Evolutionary conservation across 1,140 invertebrate species (phyloP), one percentile per base, ranked within the genome.

Genomic region (Spodoptera litura): DNA sequence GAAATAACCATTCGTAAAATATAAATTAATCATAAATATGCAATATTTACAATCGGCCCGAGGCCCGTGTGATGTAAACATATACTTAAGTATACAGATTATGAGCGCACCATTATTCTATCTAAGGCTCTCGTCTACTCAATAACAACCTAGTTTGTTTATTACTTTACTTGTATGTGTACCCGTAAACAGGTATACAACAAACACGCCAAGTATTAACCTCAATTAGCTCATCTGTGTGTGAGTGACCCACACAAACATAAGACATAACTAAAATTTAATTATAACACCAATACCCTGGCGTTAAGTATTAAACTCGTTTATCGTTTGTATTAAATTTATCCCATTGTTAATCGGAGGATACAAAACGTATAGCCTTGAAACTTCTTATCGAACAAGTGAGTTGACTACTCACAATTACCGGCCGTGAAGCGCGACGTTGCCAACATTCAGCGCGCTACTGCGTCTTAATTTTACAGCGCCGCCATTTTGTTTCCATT

Each of bases 331-430:
- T 79, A 85, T 86, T 86, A 87, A 88, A 85, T 86, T 88, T 88
- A 89, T 88, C 87, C 73, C 83, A 88, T 87, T 92, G 91, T 91
- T 89, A 84, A 85, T 78, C 78, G 79, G 83, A 91, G 81, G 82
- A 87, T 89, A 91, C 88, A 73, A 88, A 92, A 88, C 78, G 78
- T 83, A 85, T 87, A 92, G 90, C 92, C 93, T 93, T 94, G 92
- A 93, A 90, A 91, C 81, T 88, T 93, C 90, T 94, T 94, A 94
- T 94, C 93, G 87, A 90, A 83, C 86, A 89, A 93, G 73, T 75
- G 73, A 75, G 87, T 89, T 84, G 78, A 27, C 75, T 78, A 78
- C 80, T 81, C 81, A 81, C 82, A 87, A 84, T 83, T 81, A 83
- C 77, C 68, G 49, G 61, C 80, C 77, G 81, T 51, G 53, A 68